A percentile compares a stretch with the other conserved stretches of the same genome.
These are phyloP conservation scores for Epinotia bilunana DNA, from an alignment of 2,888 invertebrate species.

Conservation along the genomic window DNA sequence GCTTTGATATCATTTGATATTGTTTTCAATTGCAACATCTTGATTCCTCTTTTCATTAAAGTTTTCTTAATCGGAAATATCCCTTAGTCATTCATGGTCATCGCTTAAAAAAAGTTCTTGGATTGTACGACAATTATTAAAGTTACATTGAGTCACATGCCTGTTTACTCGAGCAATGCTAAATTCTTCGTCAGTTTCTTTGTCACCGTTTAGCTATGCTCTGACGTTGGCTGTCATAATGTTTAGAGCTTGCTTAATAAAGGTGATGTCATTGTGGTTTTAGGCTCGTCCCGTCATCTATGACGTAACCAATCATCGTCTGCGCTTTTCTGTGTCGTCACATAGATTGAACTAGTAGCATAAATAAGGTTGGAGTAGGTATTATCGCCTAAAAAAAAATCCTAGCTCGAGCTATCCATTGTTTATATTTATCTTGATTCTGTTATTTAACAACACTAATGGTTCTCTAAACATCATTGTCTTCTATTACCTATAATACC, in stretches of 20 bases:
- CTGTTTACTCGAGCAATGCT: slow-evolving; percentile 45
- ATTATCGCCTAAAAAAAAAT: not conserved
- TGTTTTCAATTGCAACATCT: slow-evolving; percentile 43
- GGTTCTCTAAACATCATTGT: slow-evolving; percentile 41
- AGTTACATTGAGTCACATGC: slow-evolving; percentile 50
- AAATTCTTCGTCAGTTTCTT: slow-evolving; percentile 49
- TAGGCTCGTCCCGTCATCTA: slow-evolving; percentile 47
- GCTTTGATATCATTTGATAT: slow-evolving; percentile 49
- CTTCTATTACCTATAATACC: slow-evolving; percentile 24
- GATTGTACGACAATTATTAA: slow-evolving; percentile 45
- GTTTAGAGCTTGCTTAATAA: slow-evolving; percentile 52
- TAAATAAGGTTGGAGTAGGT: slow-evolving; percentile 43
- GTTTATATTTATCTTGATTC: slow-evolving; percentile 9
- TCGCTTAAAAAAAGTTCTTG: slow-evolving; percentile 41
- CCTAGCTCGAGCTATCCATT: slow-evolving; percentile 13
- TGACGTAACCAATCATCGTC: slow-evolving; percentile 38
- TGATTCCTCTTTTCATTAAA: slow-evolving; percentile 38
- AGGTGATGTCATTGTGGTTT: slow-evolving; percentile 71
- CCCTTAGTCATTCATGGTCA: slow-evolving; percentile 50
- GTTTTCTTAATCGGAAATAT: slow-evolving; percentile 39
- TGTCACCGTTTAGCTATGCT: slow-evolving; percentile 67
- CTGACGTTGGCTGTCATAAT: slow-evolving; percentile 62
- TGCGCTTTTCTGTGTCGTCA: slow-evolving; percentile 48
- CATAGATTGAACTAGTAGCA: not conserved
- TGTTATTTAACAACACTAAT: slow-evolving; percentile 35